Conservation (phyloP, 1,140 invertebrate genomes). For the Aphis gossypii region DNA sequence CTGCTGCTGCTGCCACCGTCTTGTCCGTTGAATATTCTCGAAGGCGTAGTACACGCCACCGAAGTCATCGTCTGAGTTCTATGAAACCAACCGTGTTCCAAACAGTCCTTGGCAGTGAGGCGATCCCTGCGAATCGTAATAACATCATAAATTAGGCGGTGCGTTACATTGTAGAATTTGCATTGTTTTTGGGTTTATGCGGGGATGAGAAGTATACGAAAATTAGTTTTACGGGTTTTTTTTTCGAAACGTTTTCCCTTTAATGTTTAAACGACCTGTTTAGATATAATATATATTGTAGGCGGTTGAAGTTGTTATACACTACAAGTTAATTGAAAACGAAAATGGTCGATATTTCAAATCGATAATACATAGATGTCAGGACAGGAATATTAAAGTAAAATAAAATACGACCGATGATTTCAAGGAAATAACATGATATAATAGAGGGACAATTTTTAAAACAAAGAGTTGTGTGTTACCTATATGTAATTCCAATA, state of each 20-base stretch:
- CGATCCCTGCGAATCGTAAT: constrained; percentile 66
- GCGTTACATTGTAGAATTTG: neutral
- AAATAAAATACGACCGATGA: neutral
- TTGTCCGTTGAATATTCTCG: neutral
- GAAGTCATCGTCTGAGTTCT: neutral
- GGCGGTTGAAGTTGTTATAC: neutral
- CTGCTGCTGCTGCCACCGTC: neutral
- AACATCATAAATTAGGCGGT: neutral
- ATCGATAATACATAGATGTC: no score
- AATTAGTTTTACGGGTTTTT: neutral
- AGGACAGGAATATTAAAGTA: neutral
- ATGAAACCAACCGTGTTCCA: constrained; percentile 72
- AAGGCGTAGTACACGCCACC: neutral
- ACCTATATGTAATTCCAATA: neutral
- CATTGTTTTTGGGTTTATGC: neutral
- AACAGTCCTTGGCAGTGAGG: constrained; percentile 71
- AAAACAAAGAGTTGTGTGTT: neutral
- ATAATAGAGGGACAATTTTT: neutral
- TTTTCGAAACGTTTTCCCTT: neutral
- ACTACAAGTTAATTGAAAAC: neutral
- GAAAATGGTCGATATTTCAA: neutral
- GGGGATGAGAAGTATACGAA: fast-evolving
- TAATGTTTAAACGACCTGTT: neutral
- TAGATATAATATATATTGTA: neutral
- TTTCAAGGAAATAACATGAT: fast-evolving